phyloP scores from a whole-genome alignment of 2,113 vertebrate genomes.

The Odocoileus hemionus region DNA sequence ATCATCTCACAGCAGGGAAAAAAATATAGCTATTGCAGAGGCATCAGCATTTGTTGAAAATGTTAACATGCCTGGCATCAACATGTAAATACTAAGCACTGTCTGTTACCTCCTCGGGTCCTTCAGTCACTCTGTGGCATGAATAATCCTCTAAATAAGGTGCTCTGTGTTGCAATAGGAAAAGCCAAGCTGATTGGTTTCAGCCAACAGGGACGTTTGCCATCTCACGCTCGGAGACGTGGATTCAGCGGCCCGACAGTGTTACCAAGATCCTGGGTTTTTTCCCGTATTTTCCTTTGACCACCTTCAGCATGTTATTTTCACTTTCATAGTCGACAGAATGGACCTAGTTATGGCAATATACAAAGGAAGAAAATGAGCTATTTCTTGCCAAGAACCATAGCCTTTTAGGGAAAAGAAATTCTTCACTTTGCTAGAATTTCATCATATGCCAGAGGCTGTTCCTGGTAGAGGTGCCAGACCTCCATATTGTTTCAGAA shows the following conservation, averaged over 20 bases:
- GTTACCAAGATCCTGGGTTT: not conserved
- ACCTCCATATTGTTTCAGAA: not conserved
- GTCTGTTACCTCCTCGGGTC: not conserved
- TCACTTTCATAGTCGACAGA: not conserved
- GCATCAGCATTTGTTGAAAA: not conserved
- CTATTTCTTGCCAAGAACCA: not conserved
- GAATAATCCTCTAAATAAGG: not conserved
- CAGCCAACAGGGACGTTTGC: not conserved
- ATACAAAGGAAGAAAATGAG: not conserved
- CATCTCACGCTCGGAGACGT: not conserved
- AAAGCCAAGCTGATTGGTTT: not conserved
- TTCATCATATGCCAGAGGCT: not conserved
- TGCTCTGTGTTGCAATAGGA: not conserved
- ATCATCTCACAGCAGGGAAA: not conserved
- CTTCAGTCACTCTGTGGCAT: not conserved
- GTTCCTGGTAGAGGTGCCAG: not conserved
- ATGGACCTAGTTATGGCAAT: not conserved
- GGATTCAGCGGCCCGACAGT: too few relatives aligned
- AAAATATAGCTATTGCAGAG: not conserved
- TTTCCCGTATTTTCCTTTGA: not conserved
- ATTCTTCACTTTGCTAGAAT: not conserved
- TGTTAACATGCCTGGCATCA: not conserved
- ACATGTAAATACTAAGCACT: not conserved
- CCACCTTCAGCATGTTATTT: not conserved
- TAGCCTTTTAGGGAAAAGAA: not conserved